phyloP scores from a whole-genome alignment of 2,888 invertebrate species.

The Pammene aurita region DNA sequence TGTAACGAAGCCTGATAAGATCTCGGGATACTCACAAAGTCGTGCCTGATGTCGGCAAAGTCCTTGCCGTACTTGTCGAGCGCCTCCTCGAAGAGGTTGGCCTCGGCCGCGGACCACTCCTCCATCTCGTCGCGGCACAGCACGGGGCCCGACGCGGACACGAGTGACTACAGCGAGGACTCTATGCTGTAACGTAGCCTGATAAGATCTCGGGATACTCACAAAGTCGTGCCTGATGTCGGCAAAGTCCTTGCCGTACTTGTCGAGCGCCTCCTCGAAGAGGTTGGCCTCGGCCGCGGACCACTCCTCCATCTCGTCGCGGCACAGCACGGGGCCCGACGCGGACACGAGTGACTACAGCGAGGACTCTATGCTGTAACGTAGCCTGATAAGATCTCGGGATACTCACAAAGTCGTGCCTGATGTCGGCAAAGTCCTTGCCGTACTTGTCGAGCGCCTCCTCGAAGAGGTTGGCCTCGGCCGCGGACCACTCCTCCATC shows the following conservation, averaged over 20 bases:
- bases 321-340: conserved; percentile 97
- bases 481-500: conserved; percentile 99
- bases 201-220: conserved; percentile 80
- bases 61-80: conserved; percentile 99
- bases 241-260: conserved; percentile 99
- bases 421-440: conserved; percentile 99
- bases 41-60: conserved; percentile 98
- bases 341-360: conserved; percentile 96
- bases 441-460: conserved; percentile 99
- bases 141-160: conserved; percentile 97
- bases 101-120: conserved; percentile 99
- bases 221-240: conserved; percentile 99
- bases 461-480: conserved; percentile 99
- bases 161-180: conserved; percentile 94
- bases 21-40: conserved; percentile 90
- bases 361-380: conserved; percentile 95
- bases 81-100: conserved; percentile 99
- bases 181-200: conserved; percentile 97
- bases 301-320: conserved; percentile 99
- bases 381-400: too few relatives aligned
- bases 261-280: conserved; percentile 99
- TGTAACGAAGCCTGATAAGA: too few relatives aligned
- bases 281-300: conserved; percentile 99
- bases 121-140: conserved; percentile 99
- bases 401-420: conserved; percentile 96